Base-by-base conservation (phyloP, 2,113 vertebrate genomes). In the Dryoscopus gambensis region DNA sequence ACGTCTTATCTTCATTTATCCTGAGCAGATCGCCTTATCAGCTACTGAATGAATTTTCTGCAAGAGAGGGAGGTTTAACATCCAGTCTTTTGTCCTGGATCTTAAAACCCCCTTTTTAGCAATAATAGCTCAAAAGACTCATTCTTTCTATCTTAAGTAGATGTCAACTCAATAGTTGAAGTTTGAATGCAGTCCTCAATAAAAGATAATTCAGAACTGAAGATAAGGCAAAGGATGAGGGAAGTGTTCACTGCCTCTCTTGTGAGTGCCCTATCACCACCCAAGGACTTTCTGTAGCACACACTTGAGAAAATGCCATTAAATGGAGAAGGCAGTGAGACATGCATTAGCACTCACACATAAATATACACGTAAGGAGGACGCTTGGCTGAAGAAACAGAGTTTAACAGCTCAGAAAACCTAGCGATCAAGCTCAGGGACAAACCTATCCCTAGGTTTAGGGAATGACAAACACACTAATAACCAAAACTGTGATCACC, bases 31-130 rank as follows among this genome's bases (percentile, higher is more conserved):
- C 3, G 0, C 62, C 4, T 79, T 68, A 90, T 46, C 75, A 62
- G 75, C 85, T 39, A 4, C 59, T 18, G 59, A 76, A 88, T 30
- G 37, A 65, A 53, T 56, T 77, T 50, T 57, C 67, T 15, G 10
- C 15, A 13, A 33, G 37, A 62, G 9, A 64, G 4, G 13, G 27
- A 80, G 33, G 68, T 62, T 88, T 80, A 65, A 76, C 82, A 90
- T 69, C 53, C 42, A 69, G 18, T 44, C 82, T 89, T 95, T 70
- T 57, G 71, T 84, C 74, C 81, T 15, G 15, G 13, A 73, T 57
- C 59, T 84, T 84, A 84, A 87, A 93, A 60, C 27, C 17, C 25
- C 55, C 22, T 47, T 84, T 84, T 80, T 57, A 93, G 74, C 33
- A 68, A 14, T 22, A 78, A 40, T 4, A 55, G 74, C 65, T 91